A percentile compares a stretch with the other conserved stretches of the same genome.
phyloP scores from a whole-genome alignment of 2,113 vertebrate genomes.

The Myrmecobius fasciatus region DNA sequence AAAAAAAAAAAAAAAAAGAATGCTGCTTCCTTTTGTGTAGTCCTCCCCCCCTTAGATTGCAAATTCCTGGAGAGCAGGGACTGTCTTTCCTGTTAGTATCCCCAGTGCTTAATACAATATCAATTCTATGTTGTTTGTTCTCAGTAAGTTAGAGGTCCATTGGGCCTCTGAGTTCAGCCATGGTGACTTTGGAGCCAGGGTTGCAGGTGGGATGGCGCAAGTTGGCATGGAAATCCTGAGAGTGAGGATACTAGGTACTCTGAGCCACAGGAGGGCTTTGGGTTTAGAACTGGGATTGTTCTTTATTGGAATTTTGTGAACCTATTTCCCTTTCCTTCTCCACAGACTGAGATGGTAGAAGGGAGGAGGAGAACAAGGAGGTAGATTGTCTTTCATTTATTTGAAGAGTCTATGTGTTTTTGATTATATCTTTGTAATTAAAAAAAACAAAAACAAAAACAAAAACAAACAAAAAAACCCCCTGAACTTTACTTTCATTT shows the following conservation, averaged over 20 bases:
- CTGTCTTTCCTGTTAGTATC: not conserved
- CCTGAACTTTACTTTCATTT: conserved; percentile 33
- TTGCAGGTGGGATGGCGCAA: not conserved
- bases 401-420: no score
- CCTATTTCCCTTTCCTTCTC: not conserved
- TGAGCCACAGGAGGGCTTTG: not conserved
- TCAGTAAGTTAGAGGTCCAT: not conserved
- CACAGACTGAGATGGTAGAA: not conserved
- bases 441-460: no score
- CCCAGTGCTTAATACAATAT: not conserved
- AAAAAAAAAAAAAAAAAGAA: not conserved
- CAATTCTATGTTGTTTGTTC: not conserved
- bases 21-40: not conserved
- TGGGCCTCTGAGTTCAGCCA: not conserved
- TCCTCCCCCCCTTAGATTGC: conserved; percentile 1
- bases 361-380: no score
- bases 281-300: not conserved
- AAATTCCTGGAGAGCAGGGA: not conserved
- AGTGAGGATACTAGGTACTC: no score
- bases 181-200: no score
- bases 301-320: not conserved
- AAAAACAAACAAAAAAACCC: not conserved
- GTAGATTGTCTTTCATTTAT: no score
- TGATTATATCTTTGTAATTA: no score
- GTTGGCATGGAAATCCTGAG: not conserved